phyloP scores from a whole-genome alignment of 2,113 vertebrate species.

The Capra hircus region DNA sequence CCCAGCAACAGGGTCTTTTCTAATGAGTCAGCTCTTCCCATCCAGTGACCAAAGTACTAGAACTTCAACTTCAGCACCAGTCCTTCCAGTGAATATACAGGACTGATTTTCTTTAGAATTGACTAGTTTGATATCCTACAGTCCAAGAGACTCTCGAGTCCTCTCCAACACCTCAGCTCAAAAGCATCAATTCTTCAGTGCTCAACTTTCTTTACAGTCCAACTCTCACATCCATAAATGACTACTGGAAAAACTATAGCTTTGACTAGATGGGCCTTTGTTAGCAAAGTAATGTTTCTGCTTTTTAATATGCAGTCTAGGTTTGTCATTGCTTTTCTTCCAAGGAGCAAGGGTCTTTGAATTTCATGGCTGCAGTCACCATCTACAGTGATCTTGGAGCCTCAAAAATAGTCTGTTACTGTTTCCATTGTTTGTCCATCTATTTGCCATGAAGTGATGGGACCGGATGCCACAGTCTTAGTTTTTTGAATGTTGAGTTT shows the following conservation, averaged over 20 bases:
- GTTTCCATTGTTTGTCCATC: not conserved
- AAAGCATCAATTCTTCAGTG: not conserved
- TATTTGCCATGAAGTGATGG: not conserved
- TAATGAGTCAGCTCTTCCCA: not conserved
- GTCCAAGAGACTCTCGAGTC: not conserved
- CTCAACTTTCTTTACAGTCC: not conserved
- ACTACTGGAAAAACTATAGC: not conserved
- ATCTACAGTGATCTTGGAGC: not conserved
- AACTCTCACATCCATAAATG: not conserved
- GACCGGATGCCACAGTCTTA: not conserved
- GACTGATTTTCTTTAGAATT: not conserved
- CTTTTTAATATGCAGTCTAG: not conserved
- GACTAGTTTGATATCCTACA: not conserved
- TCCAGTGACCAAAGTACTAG: not conserved
- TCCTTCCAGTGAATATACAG: not conserved
- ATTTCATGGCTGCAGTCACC: not conserved
- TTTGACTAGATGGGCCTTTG: not conserved
- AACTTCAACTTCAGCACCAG: not conserved
- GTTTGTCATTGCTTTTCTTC: not conserved
- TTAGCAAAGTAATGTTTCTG: not conserved
- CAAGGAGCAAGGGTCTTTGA: not conserved
- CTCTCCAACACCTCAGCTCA: not conserved
- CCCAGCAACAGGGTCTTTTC: not conserved
- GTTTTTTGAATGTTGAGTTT: not conserved
- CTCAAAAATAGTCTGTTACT: not conserved